A percentile compares a stretch with the other conserved stretches of the same genome.
Conservation (phyloP, 2,888 invertebrate genomes). For the Drosophila flavopinicola region DNA sequence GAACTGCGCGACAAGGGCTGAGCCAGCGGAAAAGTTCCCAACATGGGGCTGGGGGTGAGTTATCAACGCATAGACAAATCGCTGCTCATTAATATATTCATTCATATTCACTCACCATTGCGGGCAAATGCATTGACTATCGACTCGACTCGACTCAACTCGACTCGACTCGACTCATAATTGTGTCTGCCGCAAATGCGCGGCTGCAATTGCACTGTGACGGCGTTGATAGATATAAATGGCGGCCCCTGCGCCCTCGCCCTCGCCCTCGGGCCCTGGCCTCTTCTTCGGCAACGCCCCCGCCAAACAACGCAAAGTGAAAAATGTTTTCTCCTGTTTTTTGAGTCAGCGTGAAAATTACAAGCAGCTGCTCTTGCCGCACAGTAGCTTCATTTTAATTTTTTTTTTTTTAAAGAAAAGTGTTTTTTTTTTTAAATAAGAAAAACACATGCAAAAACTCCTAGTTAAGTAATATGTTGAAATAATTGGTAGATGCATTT, state of each 20-base stretch:
- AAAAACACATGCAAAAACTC: no score
- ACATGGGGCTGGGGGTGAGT: constrained; percentile 1
- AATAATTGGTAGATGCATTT: no score
- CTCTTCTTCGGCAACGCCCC: constrained; percentile 54
- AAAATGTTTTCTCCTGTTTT: constrained; percentile 62
- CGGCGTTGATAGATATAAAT: constrained; percentile 78
- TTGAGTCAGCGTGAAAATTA: constrained; percentile 74
- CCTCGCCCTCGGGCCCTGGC: neutral
- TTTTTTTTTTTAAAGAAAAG: neutral
- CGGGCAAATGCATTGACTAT: constrained; percentile 58
- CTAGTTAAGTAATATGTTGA: no score
- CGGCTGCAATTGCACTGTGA: constrained; percentile 72
- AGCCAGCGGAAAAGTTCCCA: neutral
- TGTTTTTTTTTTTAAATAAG: neutral
- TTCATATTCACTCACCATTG: constrained; percentile 80
- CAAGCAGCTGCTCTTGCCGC: constrained; percentile 67
- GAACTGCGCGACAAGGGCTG: constrained; percentile 5
- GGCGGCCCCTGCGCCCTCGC: constrained; percentile 28
- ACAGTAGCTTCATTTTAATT: constrained; percentile 23
- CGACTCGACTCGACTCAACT: constrained; percentile 22
- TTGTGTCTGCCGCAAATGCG: constrained; percentile 52
- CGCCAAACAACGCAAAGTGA: constrained; percentile 49
- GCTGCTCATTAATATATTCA: constrained; percentile 82
- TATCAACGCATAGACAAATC: constrained; percentile 74
- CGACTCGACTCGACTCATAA: constrained; percentile 52